phyloP scores from a whole-genome alignment of 2,888 invertebrate species.

The Dinocampus coccinellae region DNA sequence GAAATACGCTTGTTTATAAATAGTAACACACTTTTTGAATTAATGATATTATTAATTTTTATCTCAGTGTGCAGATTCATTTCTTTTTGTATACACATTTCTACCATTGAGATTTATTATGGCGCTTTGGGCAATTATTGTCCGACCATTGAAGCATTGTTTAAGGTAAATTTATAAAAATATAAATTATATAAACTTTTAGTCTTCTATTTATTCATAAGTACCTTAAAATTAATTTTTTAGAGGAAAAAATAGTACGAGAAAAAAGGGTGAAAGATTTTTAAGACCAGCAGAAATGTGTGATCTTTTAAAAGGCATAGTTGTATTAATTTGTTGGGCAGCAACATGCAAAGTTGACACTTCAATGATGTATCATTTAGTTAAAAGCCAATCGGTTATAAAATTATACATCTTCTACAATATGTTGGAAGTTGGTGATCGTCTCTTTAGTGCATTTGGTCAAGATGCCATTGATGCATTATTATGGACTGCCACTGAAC shows the following conservation, averaged over 20 bases:
- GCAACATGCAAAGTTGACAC: constrained; percentile 95
- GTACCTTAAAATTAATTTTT: constrained; percentile 18
- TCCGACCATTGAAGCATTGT: constrained; percentile 80
- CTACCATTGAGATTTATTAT: constrained; percentile 92
- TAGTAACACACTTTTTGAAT: too few species aligned
- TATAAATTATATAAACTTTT: background rate
- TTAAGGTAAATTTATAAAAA: constrained; percentile 73
- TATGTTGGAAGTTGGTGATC: constrained; percentile 98
- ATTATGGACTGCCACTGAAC: constrained; percentile 99
- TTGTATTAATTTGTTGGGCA: constrained; percentile 85
- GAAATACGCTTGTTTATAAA: too few species aligned
- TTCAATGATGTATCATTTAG: constrained; percentile 97
- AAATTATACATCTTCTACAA: constrained; percentile 99
- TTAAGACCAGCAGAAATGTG: constrained; percentile 93
- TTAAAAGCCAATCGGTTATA: constrained; percentile 98
- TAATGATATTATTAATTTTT: constrained; percentile 28
- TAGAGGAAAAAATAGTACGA: constrained; percentile 51
- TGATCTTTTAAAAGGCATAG: constrained; percentile 93
- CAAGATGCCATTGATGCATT: constrained; percentile 98
- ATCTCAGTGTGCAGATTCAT: constrained; percentile 91
- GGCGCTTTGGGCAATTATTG: constrained; percentile 85
- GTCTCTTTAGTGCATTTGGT: constrained; percentile 95
- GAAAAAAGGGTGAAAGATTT: constrained; percentile 72
- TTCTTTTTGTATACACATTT: constrained; percentile 97
- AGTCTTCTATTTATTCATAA: background rate